phyloP scores from a whole-genome alignment of 1,140 invertebrate genomes.

The Teleogryllus occipitalis region DNA sequence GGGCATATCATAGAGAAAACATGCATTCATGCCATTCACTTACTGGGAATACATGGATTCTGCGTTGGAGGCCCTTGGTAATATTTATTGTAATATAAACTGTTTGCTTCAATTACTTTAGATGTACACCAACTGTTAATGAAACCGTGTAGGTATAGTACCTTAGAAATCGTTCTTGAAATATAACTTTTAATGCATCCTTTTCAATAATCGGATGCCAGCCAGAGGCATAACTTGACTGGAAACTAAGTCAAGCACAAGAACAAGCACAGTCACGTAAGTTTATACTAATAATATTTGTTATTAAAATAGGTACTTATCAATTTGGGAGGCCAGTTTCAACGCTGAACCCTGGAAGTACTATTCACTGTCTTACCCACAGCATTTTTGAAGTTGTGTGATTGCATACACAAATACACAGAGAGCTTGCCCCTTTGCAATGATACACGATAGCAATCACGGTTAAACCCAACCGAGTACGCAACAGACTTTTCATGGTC shows the following conservation, averaged over 20 bases:
- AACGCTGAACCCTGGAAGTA: neutral
- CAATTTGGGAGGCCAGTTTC: neutral
- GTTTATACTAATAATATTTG: neutral
- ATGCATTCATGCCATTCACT: neutral
- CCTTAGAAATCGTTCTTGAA: no score
- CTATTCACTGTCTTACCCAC: neutral
- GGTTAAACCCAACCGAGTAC: neutral
- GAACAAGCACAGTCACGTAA: neutral
- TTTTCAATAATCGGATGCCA: no score
- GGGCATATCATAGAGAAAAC: conserved; percentile 4
- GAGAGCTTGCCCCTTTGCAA: neutral
- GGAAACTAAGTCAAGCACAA: neutral
- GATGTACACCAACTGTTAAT: no score
- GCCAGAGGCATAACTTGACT: neutral
- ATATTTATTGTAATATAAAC: neutral
- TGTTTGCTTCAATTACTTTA: neutral
- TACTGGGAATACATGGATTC: neutral
- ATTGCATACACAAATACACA: neutral
- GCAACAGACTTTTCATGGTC: neutral
- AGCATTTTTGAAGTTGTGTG: neutral
- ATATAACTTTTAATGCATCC: no score
- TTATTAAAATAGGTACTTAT: neutral
- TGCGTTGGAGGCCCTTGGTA: neutral
- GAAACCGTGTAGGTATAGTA: no score
- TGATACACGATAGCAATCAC: neutral